Evolutionary conservation across 1,140 invertebrate genomes (phyloP), one percentile per base, ranked within the genome.

Genomic region (Drosophila murphyi): DNA sequence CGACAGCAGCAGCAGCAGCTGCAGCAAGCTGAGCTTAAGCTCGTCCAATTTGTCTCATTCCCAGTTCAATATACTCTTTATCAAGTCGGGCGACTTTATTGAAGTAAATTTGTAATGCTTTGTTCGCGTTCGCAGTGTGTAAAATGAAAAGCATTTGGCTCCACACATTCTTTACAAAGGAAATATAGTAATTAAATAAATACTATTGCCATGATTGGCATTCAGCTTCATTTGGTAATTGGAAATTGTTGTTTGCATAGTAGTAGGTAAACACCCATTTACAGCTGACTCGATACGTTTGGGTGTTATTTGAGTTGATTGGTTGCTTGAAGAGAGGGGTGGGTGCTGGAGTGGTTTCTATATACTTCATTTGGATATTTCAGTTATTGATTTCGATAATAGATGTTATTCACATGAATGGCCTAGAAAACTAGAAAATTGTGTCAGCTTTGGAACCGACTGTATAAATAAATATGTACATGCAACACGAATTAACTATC

Each of bases 31-130:
- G 43, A 54, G 47, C 50, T 47, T 20, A 54, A 56, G 34, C 45
- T 56, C 29, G 32, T 54, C 4, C 48, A 63, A 43, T 63, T 41
- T 10, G 61, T 63, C 48, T 48, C 35, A 37, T 37, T 47, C 43
- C 47, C 57, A 74, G 72, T 74, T 70, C 72, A 74, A 70, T 70
- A 74, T 70, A 74, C 72, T 65, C 57, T 74, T 70, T 70, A 70
- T 74, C 72, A 73, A 69, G 64, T 47, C 39, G 50, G 41, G n/a
- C 60, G 45, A 43, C 64, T 60, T 72, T 59, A 41, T 61, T 68
- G 39, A 55, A 37, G 4, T 43, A 34, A 63, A 56, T 71, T 54
- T 45, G 51, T 62, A 43, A 34, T 41, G 56, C 67, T 52, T 63
- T 56, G 41, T 61, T 71, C 35, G 37, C 41, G n/a, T 59, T 45